Evolutionary conservation across 2,797 vertebrate genomes (phyloP).

Genomic region (Eurystomus glaucurus): DNA sequence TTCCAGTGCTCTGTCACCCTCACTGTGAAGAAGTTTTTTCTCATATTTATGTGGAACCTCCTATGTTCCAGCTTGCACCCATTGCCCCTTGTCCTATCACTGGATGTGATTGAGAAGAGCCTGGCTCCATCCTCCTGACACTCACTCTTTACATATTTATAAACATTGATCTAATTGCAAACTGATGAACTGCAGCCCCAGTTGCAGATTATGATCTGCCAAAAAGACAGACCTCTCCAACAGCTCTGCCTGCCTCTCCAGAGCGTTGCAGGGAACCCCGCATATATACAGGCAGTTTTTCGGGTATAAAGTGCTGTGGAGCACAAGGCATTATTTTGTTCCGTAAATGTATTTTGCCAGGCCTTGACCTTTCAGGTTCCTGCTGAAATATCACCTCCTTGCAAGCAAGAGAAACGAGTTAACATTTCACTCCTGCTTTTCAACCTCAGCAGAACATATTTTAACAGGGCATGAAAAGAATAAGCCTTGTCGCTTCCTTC

Average conservation of each 20-base stretch:
- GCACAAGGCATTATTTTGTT: background rate
- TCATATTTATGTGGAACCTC: too few relatives aligned
- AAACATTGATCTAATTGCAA: background rate
- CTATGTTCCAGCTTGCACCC: too few relatives aligned
- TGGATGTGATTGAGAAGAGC: too few relatives aligned
- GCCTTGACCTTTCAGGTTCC: background rate
- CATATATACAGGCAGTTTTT: rapidly evolving
- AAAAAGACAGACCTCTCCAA: background rate
- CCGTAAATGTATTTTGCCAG: background rate
- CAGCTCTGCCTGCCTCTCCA: background rate
- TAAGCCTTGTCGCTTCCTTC: background rate
- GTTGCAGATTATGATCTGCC: background rate
- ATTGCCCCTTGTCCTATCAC: too few relatives aligned
- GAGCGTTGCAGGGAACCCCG: rapidly evolving
- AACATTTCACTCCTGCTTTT: background rate
- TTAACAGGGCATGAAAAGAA: background rate
- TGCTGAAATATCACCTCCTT: background rate
- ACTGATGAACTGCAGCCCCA: background rate
- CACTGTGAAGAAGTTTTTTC: too few relatives aligned
- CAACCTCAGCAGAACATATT: background rate
- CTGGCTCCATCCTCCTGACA: too few relatives aligned
- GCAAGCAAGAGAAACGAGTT: background rate
- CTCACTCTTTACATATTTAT: too few relatives aligned
- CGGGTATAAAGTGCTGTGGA: background rate
- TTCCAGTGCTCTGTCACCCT: too few relatives aligned